A percentile compares a stretch with the other conserved stretches of the same genome.
phyloP scores from a whole-genome alignment of 2,113 vertebrate species.

The Gambusia affinis region DNA sequence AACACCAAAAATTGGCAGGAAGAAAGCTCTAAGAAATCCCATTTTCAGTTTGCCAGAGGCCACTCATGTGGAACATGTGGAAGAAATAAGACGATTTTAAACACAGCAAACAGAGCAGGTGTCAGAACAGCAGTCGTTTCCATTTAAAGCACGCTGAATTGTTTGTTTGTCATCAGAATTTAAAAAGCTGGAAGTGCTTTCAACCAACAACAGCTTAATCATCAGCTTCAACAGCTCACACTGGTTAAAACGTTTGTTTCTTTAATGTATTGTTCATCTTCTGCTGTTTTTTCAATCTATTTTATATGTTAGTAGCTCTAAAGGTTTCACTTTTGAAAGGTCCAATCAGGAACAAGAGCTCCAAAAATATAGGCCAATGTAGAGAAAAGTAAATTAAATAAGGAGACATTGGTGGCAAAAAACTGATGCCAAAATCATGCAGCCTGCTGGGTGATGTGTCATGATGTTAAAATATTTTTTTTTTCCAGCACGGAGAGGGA shows the following conservation, averaged over 20 bases:
- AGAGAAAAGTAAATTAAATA: background rate
- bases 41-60: background rate
- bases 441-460: background rate
- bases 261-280: background rate
- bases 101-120: background rate
- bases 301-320: background rate
- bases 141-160: background rate
- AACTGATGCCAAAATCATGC: background rate
- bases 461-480: background rate
- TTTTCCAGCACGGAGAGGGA: background rate
- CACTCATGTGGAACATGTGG: background rate
- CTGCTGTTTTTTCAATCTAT: background rate
- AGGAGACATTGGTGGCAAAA: background rate
- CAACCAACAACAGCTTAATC: background rate
- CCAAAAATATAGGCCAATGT: background rate
- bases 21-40: background rate
- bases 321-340: background rate
- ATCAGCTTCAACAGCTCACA: background rate
- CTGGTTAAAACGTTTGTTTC: background rate
- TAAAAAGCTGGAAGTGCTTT: background rate
- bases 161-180: background rate
- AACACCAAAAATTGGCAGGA: background rate
- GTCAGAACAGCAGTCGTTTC: background rate
- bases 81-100: background rate
- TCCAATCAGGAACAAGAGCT: background rate